Evolutionary conservation across 2,113 vertebrate genomes (phyloP), one percentile per base, ranked within the genome.

Genomic region (Brachyistius frenatus): DNA sequence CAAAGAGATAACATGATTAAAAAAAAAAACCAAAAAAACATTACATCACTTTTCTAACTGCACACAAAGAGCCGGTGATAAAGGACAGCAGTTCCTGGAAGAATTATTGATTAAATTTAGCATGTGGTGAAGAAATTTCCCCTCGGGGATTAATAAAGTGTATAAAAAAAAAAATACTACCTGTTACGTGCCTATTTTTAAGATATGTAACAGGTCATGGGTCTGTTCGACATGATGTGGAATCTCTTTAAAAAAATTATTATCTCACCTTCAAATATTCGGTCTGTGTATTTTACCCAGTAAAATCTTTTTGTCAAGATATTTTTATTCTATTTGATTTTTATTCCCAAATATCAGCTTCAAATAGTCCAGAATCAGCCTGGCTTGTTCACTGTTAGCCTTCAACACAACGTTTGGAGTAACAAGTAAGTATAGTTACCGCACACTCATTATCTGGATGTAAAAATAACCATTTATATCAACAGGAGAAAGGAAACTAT

Each of bases 1-100:
- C 2, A 75, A 9, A 63, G 32, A 80, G 2, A 69, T 6, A 53
- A 41, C 41, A 64, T 7, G 47, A 71, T 65, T 54, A 23, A 23
- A 23, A 23, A 23, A 23, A 23, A 23, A 23, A 23, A 23, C n/a
- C n/a, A 23, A 23, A 23, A 23, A 23, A 23, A 23, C 23, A 1
- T 23, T 23, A 23, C 23, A 23, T 23, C 23, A 23, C 23, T 23
- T 23, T 23, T 23, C 23, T 23, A 23, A 23, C 23, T 23, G 23
- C 23, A 23, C 23, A 23, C 23, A 23, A 23, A 23, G 23, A 23
- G 23, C 23, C 23, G 23, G 23, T 23, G 23, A 74, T 37, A 10
- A 69, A 65, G 2, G 41, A 47, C 2, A 10, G 9, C 41, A 44
- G 10, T 16, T 30, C 14, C 36, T 52, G 15, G 7, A 64, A 65